Evolutionary conservation across 2,797 vertebrate genomes (phyloP).

Genomic region (Leptodactylus fallax): DNA sequence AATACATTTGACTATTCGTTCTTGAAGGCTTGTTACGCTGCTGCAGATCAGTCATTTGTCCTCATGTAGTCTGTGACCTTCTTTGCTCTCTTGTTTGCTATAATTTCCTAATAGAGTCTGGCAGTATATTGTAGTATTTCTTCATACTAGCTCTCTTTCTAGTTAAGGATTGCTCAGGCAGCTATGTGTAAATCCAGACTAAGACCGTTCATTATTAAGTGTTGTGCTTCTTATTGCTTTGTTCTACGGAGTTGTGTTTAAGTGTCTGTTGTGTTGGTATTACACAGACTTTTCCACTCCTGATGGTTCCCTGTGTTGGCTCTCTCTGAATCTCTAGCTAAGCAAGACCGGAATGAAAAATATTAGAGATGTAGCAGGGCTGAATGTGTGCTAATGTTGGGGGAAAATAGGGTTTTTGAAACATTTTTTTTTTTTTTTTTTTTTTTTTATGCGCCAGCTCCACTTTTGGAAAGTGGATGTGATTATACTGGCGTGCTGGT

Average conservation of each 20-base stretch:
- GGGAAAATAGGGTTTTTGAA: too few relatives aligned
- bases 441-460: too few relatives aligned
- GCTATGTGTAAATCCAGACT: slow-evolving; percentile 9
- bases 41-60: slow-evolving; percentile 11
- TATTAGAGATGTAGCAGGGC: too few relatives aligned
- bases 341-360: too few relatives aligned
- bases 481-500: too few relatives aligned
- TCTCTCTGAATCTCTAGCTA: too few relatives aligned
- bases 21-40: neutral
- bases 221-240: neutral
- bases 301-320: too few relatives aligned
- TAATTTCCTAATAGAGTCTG: slow-evolving; percentile 47
- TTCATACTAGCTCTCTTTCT: slow-evolving; percentile 31
- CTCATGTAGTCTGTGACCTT: slow-evolving; percentile 52
- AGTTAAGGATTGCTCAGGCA: slow-evolving; percentile 24
- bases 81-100: slow-evolving; percentile 55
- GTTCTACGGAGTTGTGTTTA: neutral
- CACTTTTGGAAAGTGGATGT: too few relatives aligned
- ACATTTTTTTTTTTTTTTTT: too few relatives aligned
- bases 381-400: too few relatives aligned
- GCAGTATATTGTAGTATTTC: slow-evolving; percentile 49
- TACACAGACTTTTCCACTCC: too few relatives aligned
- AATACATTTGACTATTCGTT: neutral
- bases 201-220: neutral
- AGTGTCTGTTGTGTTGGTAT: neutral